Conservation (phyloP, 2,113 vertebrate species). For the Callospermophilus lateralis region DNA sequence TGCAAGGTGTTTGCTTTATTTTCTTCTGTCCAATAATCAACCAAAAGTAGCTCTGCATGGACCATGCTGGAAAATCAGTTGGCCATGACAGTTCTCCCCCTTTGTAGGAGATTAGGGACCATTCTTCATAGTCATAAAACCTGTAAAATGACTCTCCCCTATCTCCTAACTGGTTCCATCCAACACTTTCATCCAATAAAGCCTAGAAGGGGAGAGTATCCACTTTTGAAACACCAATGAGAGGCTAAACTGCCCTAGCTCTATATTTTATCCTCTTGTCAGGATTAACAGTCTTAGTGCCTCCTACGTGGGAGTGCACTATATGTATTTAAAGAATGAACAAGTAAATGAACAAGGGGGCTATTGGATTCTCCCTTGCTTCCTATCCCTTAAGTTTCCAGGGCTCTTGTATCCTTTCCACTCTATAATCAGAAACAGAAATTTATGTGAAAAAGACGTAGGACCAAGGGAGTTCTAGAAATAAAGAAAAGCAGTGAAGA, state of each 20-base stretch:
- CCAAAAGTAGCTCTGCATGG: neutral
- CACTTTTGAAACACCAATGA: neutral
- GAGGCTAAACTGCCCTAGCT: neutral
- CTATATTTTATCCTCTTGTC: neutral
- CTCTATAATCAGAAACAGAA: neutral
- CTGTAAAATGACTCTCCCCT: neutral
- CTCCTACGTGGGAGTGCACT: neutral
- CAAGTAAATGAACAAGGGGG: neutral
- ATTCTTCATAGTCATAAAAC: neutral
- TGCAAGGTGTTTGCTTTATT: neutral
- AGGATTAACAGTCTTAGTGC: neutral
- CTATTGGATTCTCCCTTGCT: neutral
- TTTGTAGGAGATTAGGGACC: neutral
- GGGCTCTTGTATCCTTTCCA: neutral
- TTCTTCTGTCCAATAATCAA: neutral
- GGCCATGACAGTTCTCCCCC: neutral
- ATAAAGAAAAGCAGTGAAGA: constrained; percentile 17
- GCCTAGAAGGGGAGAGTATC: neutral
- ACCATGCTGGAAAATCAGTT: neutral
- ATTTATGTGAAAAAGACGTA: neutral
- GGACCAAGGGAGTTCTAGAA: neutral
- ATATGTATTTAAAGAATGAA: neutral
- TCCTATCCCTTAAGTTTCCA: constrained; percentile 39
- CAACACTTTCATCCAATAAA: neutral
- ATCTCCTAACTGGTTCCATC: neutral